Conservation (phyloP, 2,888 invertebrate genomes). For the Drosophila limbata region DNA sequence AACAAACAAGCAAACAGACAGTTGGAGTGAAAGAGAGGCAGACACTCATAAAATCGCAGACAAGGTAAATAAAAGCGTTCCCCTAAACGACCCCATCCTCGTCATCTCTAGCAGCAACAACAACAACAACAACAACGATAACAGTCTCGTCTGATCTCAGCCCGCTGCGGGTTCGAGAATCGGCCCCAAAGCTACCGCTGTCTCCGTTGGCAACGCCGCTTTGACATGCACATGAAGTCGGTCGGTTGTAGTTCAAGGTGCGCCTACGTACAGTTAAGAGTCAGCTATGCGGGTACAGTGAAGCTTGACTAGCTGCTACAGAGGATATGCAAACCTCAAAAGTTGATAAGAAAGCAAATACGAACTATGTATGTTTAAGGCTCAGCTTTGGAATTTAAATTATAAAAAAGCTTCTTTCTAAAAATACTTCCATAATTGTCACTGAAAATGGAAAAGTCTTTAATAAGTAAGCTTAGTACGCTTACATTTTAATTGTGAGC, state of each 20-base stretch:
- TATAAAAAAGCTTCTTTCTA: not conserved
- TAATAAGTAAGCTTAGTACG: too few species aligned
- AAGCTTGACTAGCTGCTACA: not conserved
- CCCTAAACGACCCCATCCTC: conserved; percentile 42
- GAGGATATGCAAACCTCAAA: too few species aligned
- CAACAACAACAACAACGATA: conserved; percentile 1
- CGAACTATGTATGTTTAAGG: too few species aligned
- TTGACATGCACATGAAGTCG: conserved; percentile 43
- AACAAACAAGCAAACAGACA: conserved; percentile 17
- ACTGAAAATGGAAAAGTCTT: not conserved
- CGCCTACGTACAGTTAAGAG: conserved; percentile 49
- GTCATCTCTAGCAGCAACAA: conserved; percentile 20
- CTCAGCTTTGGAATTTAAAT: not conserved
- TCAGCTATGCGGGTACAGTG: conserved; percentile 55
- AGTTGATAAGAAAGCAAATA: not conserved
- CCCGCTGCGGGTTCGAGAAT: conserved; percentile 5
- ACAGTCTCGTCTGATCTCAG: conserved; percentile 58
- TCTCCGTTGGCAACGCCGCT: conserved; percentile 39
- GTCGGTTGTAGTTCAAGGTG: conserved; percentile 73
- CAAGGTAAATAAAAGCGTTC: conserved; percentile 71
- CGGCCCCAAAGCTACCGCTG: conserved; percentile 36
- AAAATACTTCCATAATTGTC: not conserved
- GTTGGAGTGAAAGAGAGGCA: conserved; percentile 11
- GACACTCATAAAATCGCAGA: conserved; percentile 56
- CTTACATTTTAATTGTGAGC: too few species aligned